phyloP scores from a whole-genome alignment of 2,113 vertebrate species.

The Stegastes partitus region DNA sequence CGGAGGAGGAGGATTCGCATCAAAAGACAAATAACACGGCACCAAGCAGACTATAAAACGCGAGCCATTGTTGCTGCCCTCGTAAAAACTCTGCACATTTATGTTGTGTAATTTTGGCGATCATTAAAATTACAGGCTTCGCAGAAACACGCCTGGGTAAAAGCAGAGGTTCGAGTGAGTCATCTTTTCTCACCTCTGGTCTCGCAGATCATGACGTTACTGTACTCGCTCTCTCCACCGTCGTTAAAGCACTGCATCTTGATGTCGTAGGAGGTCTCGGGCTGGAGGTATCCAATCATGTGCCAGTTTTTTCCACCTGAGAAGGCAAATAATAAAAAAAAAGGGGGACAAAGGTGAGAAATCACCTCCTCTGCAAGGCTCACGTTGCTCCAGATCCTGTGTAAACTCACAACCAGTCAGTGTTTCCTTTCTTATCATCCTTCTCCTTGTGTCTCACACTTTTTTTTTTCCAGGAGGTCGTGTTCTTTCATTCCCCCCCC shows the following conservation, averaged over 20 bases:
- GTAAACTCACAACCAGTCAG: constrained; percentile 27
- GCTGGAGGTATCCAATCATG: constrained; percentile 92
- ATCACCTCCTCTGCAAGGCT: constrained; percentile 43
- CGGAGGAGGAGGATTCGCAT: constrained; percentile 2
- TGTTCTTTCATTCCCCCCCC: constrained; percentile 57
- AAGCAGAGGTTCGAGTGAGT: constrained; percentile 45
- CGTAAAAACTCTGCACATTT: constrained; percentile 68
- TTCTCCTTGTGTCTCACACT: constrained; percentile 46
- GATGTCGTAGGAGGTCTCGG: constrained; percentile 96
- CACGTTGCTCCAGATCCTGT: constrained; percentile 13
- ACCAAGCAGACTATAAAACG: constrained; percentile 58
- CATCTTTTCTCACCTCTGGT: constrained; percentile 89
- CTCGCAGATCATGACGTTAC: constrained; percentile 98
- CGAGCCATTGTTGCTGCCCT: constrained; percentile 63
- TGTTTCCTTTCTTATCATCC: neutral
- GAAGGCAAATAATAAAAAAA: neutral
- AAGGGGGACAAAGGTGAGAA: constrained; percentile 49
- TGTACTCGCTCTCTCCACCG: constrained; percentile 94
- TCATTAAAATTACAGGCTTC: constrained; percentile 53
- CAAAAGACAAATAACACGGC: constrained; percentile 36
- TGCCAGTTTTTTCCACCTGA: constrained; percentile 93
- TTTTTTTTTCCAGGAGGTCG: constrained; percentile 31
- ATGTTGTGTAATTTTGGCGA: constrained; percentile 69
- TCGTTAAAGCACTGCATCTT: constrained; percentile 98
- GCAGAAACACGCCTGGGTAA: constrained; percentile 65